These are phyloP conservation scores for Mercenaria mercenaria DNA, from an alignment of 1,140 invertebrate genomes.

Conservation along the genomic window DNA sequence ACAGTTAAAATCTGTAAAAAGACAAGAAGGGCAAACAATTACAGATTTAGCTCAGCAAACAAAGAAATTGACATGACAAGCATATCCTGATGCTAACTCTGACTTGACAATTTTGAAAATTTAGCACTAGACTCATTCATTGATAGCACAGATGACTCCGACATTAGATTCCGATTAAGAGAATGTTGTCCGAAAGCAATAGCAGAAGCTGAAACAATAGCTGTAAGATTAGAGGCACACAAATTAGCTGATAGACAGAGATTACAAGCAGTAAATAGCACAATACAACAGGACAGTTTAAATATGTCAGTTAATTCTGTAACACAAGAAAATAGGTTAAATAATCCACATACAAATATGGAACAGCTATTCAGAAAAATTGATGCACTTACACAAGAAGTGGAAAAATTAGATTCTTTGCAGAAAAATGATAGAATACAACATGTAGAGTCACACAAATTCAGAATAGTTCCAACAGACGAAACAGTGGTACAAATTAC, in stretches of 20 bases:
- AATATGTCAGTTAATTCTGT: neutral
- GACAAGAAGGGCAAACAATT: neutral
- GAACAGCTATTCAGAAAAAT: neutral
- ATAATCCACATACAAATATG: neutral
- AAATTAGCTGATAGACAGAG: slow-evolving; percentile 23
- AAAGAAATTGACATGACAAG: slow-evolving; percentile 16
- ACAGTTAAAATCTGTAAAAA: neutral
- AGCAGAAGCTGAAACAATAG: slow-evolving; percentile 21
- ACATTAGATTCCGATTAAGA: neutral
- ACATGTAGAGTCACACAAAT: neutral
- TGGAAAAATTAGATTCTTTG: neutral
- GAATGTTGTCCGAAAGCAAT: slow-evolving; percentile 45
- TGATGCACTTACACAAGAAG: neutral
- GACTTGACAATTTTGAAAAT: neutral
- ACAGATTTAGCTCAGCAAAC: slow-evolving; percentile 2
- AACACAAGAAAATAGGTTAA: neutral
- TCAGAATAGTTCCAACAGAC: too few relatives aligned
- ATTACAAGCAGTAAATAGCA: neutral
- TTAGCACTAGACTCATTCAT: slow-evolving; percentile 7
- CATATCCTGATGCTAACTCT: slow-evolving; percentile 13
- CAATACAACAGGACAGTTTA: too few relatives aligned
- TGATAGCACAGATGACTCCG: slow-evolving; percentile 1
- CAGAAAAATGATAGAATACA: neutral
- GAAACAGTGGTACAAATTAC: too few relatives aligned
- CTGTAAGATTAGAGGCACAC: slow-evolving; percentile 27